Evolutionary conservation across 2,797 vertebrate genomes (phyloP).

Genomic region (Ctenopoma multispine): DNA sequence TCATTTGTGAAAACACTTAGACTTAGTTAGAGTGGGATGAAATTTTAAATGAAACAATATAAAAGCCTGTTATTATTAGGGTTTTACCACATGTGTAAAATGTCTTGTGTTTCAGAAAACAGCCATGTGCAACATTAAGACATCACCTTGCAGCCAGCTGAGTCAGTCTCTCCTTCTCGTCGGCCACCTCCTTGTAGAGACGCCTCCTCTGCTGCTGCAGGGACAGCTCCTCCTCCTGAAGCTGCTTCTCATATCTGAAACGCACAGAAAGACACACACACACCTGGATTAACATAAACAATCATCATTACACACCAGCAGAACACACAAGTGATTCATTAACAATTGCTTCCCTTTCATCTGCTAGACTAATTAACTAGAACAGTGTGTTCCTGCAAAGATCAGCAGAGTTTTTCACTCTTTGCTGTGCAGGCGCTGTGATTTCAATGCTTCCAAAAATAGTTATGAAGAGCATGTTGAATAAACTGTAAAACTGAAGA

Average conservation of each 20-base stretch:
- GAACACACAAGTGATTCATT: background rate
- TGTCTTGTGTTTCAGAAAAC: background rate
- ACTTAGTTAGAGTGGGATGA: too few species aligned
- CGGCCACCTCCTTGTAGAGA: conserved; percentile 90
- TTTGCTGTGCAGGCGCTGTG: background rate
- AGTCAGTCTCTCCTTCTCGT: conserved; percentile 91
- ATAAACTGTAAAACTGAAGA: background rate
- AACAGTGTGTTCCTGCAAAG: background rate
- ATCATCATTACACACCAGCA: background rate
- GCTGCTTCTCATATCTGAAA: conserved; percentile 91
- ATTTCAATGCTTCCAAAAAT: background rate
- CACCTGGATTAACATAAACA: background rate
- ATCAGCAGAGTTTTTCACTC: background rate
- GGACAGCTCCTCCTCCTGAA: conserved; percentile 90
- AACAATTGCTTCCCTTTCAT: background rate
- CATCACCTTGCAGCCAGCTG: conserved; percentile 90
- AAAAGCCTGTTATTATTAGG: background rate
- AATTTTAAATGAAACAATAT: background rate
- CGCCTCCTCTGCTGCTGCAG: conserved; percentile 92
- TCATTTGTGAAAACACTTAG: too few species aligned
- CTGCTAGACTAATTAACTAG: background rate
- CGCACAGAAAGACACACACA: conserved; percentile 14
- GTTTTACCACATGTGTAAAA: background rate
- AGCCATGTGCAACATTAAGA: too few species aligned
- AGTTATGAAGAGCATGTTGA: background rate